Evolutionary conservation across 2,113 vertebrate species (phyloP), one percentile per base, ranked within the genome.

Genomic region (Tenrec ecaudatus): DNA sequence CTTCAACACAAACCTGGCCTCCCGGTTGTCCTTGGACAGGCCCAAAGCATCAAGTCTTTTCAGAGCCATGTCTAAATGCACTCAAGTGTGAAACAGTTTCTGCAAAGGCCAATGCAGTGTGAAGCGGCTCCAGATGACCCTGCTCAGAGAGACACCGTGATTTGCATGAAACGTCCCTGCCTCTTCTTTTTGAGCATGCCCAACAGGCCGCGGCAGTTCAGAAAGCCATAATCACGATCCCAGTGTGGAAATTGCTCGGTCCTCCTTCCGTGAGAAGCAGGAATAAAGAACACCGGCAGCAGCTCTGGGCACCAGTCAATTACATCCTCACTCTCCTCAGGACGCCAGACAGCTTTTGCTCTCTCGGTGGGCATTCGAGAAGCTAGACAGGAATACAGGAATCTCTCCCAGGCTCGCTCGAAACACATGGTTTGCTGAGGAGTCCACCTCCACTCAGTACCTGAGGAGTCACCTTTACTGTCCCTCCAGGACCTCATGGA

Each of bases 151-250:
- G 60, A 29, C 20, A 25, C 3, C 2, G 1, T 0, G 43, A 91
- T 91, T 71, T 91, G 91, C 94, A 95, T 95, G 82, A 77, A 92
- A 84, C 66, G 68, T 71, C 25, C 31, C 90, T 93, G 84, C 66
- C 78, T 84, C 91, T 79, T 85, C 86, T 69, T 76, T 81, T 68
- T 95, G 83, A 87, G 57, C 83, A 93, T 91, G 94, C 89, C 91
- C 17, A 2, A 78, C 84, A 86, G 94, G 91, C 94, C 89, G 78
- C 82, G 20, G 7, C 4, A 71, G 85, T 71, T 85, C 94, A 64
- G 69, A 96, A 94, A 91, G 87, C 58, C 95, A 92, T 82, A 73
- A 71, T 91, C 86, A 86, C 66, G 47, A 75, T 86, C 89, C 87
- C 88, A 43, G 38, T 76, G 85, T 86, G 87, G 75, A 95, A 97